A percentile compares a stretch with the other conserved stretches of the same genome.
phyloP scores from a whole-genome alignment of 2,113 vertebrate genomes.

The Mionectes macconnelli region DNA sequence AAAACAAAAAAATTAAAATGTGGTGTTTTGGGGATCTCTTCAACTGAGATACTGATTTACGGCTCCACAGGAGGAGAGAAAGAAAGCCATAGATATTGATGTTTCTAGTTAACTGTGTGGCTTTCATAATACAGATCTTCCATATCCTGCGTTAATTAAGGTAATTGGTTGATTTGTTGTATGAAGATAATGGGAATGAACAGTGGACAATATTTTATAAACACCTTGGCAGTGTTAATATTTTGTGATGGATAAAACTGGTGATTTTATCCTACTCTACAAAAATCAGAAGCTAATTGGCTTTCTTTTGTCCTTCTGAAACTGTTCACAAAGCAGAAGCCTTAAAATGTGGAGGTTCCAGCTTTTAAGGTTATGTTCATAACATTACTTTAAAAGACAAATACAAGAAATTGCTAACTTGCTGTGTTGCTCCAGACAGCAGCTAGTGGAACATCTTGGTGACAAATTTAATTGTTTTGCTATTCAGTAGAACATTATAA shows the following conservation, averaged over 20 bases:
- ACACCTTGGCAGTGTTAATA: background rate
- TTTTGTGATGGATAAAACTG: background rate
- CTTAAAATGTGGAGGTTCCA: background rate
- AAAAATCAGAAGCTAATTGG: background rate
- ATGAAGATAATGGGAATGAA: background rate
- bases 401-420: background rate
- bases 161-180: background rate
- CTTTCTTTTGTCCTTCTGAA: background rate
- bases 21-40: background rate
- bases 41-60: background rate
- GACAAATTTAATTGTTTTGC: background rate
- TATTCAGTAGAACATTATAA: background rate
- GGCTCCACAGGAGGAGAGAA: background rate
- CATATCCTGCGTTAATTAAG: background rate
- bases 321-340: background rate
- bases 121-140: background rate
- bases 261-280: background rate
- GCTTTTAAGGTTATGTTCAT: background rate
- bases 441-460: background rate
- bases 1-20: background rate
- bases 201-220: background rate
- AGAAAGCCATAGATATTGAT: background rate
- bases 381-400: background rate
- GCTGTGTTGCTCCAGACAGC: background rate
- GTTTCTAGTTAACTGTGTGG: background rate